phyloP scores from a whole-genome alignment of 2,113 vertebrate species.

The Notothenia coriiceps region DNA sequence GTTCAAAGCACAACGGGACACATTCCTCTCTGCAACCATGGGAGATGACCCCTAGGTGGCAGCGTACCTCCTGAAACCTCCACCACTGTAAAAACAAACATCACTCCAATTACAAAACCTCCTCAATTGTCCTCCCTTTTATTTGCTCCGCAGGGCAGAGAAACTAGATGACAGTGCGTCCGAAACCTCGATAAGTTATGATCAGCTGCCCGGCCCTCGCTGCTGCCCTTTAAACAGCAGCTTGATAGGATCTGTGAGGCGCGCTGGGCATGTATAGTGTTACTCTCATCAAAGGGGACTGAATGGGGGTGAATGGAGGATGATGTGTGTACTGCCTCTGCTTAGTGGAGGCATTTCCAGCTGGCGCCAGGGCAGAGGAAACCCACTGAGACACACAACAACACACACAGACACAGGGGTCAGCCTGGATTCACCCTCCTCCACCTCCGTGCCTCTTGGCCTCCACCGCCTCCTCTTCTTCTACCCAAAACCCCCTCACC shows the following conservation, averaged over 20 bases:
- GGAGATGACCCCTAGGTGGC: slow-evolving; percentile 76
- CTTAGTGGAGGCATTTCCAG: slow-evolving; percentile 84
- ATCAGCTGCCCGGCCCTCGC: slow-evolving; percentile 57
- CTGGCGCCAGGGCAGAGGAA: slow-evolving; percentile 85
- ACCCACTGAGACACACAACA: slow-evolving; percentile 85
- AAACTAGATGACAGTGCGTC: slow-evolving; percentile 48
- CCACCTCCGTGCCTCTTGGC: slow-evolving; percentile 59
- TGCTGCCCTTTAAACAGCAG: slow-evolving; percentile 70
- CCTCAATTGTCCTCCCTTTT: slow-evolving; percentile 53
- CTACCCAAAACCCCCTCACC: slow-evolving; percentile 46
- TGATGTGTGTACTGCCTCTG: slow-evolving; percentile 79
- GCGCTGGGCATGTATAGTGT: slow-evolving; percentile 78
- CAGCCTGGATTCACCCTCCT: slow-evolving; percentile 70
- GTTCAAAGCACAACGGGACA: slow-evolving; percentile 12
- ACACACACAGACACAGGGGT: slow-evolving; percentile 84
- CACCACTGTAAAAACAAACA: slow-evolving; percentile 42
- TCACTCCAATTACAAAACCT: slow-evolving; percentile 61
- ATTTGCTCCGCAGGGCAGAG: slow-evolving; percentile 52
- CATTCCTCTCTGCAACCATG: slow-evolving; percentile 66
- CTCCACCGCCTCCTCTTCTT: slow-evolving; percentile 59
- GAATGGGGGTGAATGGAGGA: slow-evolving; percentile 75
- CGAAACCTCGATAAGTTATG: slow-evolving; percentile 65
- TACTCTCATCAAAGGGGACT: slow-evolving; percentile 79
- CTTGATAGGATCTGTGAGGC: slow-evolving; percentile 75
- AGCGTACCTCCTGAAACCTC: slow-evolving; percentile 63